Evolutionary conservation across 2,113 vertebrate genomes (phyloP).

Genomic region (Microtus oregoni): DNA sequence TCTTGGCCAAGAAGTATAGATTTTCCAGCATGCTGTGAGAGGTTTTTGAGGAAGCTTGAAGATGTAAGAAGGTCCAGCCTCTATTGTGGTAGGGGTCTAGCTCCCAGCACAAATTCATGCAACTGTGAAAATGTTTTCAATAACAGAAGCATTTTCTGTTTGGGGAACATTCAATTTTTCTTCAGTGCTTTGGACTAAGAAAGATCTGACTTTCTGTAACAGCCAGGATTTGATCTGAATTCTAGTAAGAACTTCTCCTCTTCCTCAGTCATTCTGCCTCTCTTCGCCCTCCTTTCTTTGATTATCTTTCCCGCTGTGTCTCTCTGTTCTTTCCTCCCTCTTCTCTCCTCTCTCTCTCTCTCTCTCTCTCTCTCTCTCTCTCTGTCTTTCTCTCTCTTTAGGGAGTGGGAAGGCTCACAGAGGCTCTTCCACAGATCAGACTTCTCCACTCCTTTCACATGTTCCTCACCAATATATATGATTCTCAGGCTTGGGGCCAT

Average conservation of each 20-base stretch:
- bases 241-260: not conserved
- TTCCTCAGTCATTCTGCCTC: fast-evolving
- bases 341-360: not conserved
- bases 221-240: not conserved
- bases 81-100: not conserved
- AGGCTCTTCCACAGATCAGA: not conserved
- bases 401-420: not conserved
- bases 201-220: slow-evolving; percentile 16
- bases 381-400: not conserved
- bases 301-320: not conserved
- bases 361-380: too few relatives aligned
- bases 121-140: not conserved
- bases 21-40: not conserved
- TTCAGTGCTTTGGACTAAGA: slow-evolving; percentile 4
- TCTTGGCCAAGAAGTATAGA: not conserved
- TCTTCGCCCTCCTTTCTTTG: not conserved
- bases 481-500: not conserved
- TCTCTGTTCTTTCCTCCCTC: not conserved
- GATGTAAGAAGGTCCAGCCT: not conserved
- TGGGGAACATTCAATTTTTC: slow-evolving; percentile 25
- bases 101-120: not conserved
- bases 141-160: not conserved
- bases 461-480: not conserved
- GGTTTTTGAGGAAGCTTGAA: not conserved
- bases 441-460: not conserved